Percentiles rank a stretch among this genome's conserved stretches.
These are phyloP conservation scores for Zaprionus taronus DNA, from an alignment of 1,140 invertebrate genomes.

Conservation along the genomic window DNA sequence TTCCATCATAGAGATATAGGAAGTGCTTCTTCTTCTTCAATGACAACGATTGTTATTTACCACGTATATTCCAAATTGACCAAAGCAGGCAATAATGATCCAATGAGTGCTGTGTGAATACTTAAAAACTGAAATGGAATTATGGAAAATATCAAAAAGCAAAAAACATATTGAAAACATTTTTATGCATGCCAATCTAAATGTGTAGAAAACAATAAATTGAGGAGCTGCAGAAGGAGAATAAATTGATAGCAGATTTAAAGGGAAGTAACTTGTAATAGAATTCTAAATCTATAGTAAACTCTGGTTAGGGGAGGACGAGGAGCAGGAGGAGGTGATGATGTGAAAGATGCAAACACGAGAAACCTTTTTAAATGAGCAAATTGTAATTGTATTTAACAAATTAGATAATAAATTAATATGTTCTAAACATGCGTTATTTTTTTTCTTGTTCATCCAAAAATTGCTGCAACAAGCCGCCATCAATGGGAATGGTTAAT, in stretches of 20 bases:
- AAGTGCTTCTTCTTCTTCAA: conserved; percentile 12
- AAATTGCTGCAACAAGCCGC: conserved; percentile 91
- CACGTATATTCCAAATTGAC: conserved; percentile 36
- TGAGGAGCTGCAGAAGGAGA: conserved; percentile 2
- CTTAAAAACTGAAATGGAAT: conserved; percentile 14
- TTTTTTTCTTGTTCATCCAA: conserved; percentile 86
- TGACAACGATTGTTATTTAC: conserved; percentile 29
- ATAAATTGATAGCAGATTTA: conserved; percentile 28
- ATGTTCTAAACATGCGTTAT: conserved; percentile 71
- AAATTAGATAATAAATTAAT: conserved; percentile 83
- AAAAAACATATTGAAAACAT: conserved; percentile 45
- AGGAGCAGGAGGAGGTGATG: neutral
- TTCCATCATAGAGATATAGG: neutral
- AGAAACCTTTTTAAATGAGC: conserved; percentile 64
- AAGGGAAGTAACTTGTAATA: conserved; percentile 28
- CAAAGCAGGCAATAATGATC: conserved; percentile 34
- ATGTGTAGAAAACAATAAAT: conserved; percentile 75
- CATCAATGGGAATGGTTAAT: conserved; percentile 92
- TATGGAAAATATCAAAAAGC: conserved; percentile 25
- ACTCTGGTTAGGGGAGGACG: conserved; percentile 25
- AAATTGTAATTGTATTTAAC: conserved; percentile 82
- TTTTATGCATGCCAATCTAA: conserved; percentile 83
- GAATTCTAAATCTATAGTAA: conserved; percentile 22
- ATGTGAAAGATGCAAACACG: conserved; percentile 26
- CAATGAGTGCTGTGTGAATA: conserved; percentile 35